These are phyloP conservation scores for Zaprionus taronus DNA, from an alignment of 1,140 invertebrate species.

Conservation along the genomic window DNA sequence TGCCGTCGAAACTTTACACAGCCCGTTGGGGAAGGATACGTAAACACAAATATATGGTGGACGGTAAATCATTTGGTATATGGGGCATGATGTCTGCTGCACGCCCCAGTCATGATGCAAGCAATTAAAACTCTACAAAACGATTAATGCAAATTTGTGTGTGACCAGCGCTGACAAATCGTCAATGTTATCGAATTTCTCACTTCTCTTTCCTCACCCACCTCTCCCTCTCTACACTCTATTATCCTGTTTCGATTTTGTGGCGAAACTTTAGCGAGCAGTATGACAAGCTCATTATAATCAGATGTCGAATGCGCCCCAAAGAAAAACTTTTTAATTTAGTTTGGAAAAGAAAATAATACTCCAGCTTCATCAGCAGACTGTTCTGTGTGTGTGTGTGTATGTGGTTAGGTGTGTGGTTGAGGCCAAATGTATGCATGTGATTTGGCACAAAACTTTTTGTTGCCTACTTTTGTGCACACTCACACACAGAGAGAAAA, in stretches of 20 bases:
- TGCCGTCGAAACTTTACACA: constrained; percentile 33
- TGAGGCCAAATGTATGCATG: constrained; percentile 55
- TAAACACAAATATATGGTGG: constrained; percentile 26
- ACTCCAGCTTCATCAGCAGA: constrained; percentile 46
- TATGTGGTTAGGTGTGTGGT: not conserved
- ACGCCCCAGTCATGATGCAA: constrained; percentile 15
- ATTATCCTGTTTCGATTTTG: constrained; percentile 1
- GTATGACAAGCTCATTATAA: constrained; percentile 71
- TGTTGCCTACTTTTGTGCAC: constrained; percentile 66
- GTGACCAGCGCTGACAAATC: constrained; percentile 26
- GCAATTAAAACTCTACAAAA: constrained; percentile 41
- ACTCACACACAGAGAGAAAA: constrained; percentile 28
- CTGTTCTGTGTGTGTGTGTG: constrained; percentile 15
- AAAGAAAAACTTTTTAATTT: constrained; percentile 72
- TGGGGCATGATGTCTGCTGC: not conserved
- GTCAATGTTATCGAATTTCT: constrained; percentile 21
- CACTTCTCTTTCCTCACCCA: not conserved
- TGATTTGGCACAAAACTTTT: constrained; percentile 62
- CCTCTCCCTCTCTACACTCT: not conserved
- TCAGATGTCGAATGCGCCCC: constrained; percentile 33
- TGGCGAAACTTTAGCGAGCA: constrained; percentile 19
- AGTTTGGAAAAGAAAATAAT: constrained; percentile 75
- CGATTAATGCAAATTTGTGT: constrained; percentile 42
- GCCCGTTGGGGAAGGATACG: constrained; percentile 27
- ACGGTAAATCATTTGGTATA: constrained; percentile 18